A percentile compares a stretch with the other conserved stretches of the same genome.
These are phyloP conservation scores for Henricia sp. DNA, from an alignment of 53 echinoderm and acorn worm genomes.

Conservation along the genomic window DNA sequence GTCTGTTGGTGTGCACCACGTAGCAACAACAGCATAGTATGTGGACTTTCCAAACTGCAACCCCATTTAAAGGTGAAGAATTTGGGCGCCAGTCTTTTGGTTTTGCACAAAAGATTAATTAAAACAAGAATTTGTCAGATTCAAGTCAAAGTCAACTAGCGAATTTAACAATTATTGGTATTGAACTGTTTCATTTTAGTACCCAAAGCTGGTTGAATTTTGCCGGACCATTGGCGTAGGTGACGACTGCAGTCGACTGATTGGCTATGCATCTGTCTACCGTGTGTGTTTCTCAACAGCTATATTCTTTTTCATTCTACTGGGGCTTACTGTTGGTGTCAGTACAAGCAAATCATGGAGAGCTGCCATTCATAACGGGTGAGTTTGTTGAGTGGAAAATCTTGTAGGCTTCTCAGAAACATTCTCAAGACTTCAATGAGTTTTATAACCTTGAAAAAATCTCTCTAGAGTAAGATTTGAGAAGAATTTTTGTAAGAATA, in stretches of 20 bases:
- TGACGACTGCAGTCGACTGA: conserved; percentile 70
- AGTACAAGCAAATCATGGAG: conserved; percentile 70
- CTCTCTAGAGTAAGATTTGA: too few species aligned
- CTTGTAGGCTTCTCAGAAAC: too few species aligned
- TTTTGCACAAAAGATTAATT: background rate
- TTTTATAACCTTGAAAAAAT: too few species aligned
- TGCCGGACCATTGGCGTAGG: conserved; percentile 71
- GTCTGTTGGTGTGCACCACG: too few species aligned
- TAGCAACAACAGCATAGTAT: too few species aligned
- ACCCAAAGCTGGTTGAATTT: conserved; percentile 71
- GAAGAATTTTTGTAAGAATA: too few species aligned
- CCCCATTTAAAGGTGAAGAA: too few species aligned
- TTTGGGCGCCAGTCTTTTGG: too few species aligned
- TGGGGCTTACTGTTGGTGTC: conserved; percentile 74
- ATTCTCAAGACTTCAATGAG: too few species aligned
- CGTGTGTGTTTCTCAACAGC: conserved; percentile 84
- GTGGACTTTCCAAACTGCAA: too few species aligned
- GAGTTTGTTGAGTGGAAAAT: too few species aligned
- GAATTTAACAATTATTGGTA: background rate
- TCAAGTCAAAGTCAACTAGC: background rate
- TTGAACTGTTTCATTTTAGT: conserved; percentile 43
- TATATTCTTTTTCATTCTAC: conserved; percentile 72
- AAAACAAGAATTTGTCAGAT: background rate
- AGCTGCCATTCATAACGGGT: conserved; percentile 93
- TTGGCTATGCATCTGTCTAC: conserved; percentile 90